phyloP scores from a whole-genome alignment of 2,113 vertebrate genomes.

The Mus spicilegus region DNA sequence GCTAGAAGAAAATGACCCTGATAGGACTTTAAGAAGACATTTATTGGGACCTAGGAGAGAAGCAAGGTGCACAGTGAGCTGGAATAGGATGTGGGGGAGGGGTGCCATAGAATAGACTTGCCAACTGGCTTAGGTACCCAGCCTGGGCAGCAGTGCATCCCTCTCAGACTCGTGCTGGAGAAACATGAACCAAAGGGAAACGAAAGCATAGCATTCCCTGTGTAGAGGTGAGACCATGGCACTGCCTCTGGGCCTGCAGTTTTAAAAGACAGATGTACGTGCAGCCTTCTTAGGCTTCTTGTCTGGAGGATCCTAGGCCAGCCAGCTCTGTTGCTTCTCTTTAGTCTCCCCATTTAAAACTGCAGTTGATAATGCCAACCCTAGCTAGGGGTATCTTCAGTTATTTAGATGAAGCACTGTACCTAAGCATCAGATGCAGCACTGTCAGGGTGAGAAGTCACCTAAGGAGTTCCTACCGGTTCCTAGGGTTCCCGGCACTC shows the following conservation, averaged over 20 bases:
- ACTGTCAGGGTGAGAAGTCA: background rate
- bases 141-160: background rate
- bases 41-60: background rate
- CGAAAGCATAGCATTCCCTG: background rate
- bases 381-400: background rate
- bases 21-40: background rate
- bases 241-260: background rate
- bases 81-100: background rate
- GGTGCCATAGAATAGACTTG: background rate
- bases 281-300: background rate
- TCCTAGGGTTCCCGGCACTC: too few species aligned
- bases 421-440: background rate
- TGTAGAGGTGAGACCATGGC: background rate
- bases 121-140: background rate
- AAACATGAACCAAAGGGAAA: background rate
- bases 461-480: background rate
- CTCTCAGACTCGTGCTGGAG: background rate
- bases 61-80: background rate
- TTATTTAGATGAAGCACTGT: background rate
- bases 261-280: background rate
- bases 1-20: background rate
- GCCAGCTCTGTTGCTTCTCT: background rate
- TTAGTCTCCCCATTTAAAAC: background rate
- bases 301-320: accelerated
- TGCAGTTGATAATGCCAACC: background rate